Evolutionary conservation across 2,797 vertebrate genomes (phyloP), one percentile per base, ranked within the genome.

Genomic region (Catostomus latipinnis): DNA sequence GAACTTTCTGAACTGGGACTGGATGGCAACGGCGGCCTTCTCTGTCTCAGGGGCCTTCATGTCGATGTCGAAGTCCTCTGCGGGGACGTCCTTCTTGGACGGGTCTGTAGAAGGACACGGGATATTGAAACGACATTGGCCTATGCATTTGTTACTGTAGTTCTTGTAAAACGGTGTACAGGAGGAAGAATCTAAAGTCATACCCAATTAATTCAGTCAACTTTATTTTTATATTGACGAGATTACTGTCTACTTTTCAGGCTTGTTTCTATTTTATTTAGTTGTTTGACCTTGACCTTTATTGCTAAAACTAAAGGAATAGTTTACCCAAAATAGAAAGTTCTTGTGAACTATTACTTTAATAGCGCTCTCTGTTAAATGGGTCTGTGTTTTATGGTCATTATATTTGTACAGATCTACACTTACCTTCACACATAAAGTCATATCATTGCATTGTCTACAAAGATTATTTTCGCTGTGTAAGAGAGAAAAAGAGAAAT

Each of bases 1-100:
- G 93, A 97, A 98, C 93, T 97, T 98, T 90, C 97, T 97, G 95
- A 98, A 98, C 93, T 98, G 97, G 11, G 96, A 97, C 89, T 98
- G 97, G 92, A 98, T 98, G 74, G 97, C 96, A 87, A 97, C 95
- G 0, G 97, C 97, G 0, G 97, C 97, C 77, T 94, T 95, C 88
- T 96, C 96, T 80, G 97, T 98, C 91, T 98, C 96, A 12, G 96
- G 96, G 0, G 95, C 94, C 0, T 94, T 93, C 96, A 98, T 96
- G 92, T 98, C 96, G 68, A 98, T 98, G 91, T 98, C 97, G 8
- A 98, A 96, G 50, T 98, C 97, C 66, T 96, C 92, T 0, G 89
- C 89, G 69, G 94, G 90, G 74, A 89, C 89, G 81, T 93, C 94
- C 93, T 98, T 98, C 93, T 97, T 94, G 78, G 90, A 93, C 77